A percentile compares a stretch with the other conserved stretches of the same genome.
These are phyloP conservation scores for Muntiacus muntjak DNA, from an alignment of 2,113 vertebrate species.

Conservation along the genomic window DNA sequence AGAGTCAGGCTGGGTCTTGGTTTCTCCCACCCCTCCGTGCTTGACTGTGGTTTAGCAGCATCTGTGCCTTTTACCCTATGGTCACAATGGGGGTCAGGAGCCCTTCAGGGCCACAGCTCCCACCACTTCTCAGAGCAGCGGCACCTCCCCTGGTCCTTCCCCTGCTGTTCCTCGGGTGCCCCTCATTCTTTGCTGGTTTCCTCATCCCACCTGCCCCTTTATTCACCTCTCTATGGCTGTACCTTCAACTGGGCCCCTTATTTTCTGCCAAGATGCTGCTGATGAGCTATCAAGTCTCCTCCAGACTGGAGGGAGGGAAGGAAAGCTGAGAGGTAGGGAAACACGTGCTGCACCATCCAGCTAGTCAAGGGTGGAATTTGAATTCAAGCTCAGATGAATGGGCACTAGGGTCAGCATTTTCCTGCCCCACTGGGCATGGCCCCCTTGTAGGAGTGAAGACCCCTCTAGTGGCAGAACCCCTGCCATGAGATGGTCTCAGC, in stretches of 20 bases:
- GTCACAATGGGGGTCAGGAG: background rate
- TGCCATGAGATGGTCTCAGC: background rate
- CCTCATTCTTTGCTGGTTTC: background rate
- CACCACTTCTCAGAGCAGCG: background rate
- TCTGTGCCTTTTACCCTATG: background rate
- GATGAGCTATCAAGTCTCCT: background rate
- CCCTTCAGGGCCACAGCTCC: background rate
- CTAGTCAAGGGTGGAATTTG: background rate
- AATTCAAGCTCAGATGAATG: background rate
- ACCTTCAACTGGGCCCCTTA: background rate
- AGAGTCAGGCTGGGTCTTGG: background rate
- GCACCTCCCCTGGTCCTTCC: rapidly evolving
- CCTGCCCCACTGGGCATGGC: background rate
- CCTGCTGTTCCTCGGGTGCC: rapidly evolving
- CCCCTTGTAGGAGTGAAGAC: background rate
- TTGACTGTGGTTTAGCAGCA: background rate
- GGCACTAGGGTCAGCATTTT: background rate
- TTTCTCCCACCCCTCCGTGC: background rate
- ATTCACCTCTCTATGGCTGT: background rate
- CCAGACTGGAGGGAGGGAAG: background rate
- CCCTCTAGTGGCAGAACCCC: background rate
- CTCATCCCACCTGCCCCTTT: too few species aligned
- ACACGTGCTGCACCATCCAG: rapidly evolving
- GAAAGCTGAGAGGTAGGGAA: background rate
- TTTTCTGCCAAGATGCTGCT: background rate